Conservation (phyloP, 2,888 invertebrate genomes). For the Clostera curtula region DNA sequence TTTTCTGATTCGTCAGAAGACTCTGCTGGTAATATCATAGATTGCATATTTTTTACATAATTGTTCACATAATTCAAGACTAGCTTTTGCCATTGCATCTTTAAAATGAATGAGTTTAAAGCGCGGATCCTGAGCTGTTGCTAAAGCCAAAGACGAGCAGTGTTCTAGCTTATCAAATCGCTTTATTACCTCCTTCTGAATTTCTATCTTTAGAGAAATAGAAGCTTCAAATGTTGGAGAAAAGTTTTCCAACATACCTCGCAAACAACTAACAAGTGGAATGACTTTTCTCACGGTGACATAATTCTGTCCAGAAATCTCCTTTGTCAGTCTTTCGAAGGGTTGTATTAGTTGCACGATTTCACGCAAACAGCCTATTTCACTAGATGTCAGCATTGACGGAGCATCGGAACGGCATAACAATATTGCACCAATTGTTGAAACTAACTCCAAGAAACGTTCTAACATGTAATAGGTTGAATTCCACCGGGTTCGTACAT, state of each 20-base stretch:
- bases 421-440: constrained; percentile 4
- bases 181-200: not conserved
- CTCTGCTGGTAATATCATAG: no score
- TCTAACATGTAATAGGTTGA: constrained; percentile 7
- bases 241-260: not conserved
- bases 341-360: constrained; percentile 2
- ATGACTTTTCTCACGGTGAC: constrained; percentile 1
- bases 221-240: not conserved
- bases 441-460: constrained; percentile 9
- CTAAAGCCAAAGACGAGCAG: not conserved
- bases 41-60: no score
- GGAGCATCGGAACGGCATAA: constrained; percentile 3
- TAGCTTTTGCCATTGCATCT: not conserved
- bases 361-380: constrained; percentile 3
- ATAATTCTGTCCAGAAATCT: constrained; percentile 7
- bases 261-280: not conserved
- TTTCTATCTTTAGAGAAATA: not conserved
- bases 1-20: not conserved
- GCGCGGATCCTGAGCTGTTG: not conserved
- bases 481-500: constrained; percentile 7
- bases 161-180: not conserved
- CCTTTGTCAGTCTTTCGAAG: constrained; percentile 5
- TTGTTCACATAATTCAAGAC: not conserved
- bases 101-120: not conserved
- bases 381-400: constrained; percentile 5